Percentiles rank a stretch among this genome's conserved stretches.
phyloP scores from a whole-genome alignment of 2,113 vertebrate genomes.

The Oceanites oceanicus region DNA sequence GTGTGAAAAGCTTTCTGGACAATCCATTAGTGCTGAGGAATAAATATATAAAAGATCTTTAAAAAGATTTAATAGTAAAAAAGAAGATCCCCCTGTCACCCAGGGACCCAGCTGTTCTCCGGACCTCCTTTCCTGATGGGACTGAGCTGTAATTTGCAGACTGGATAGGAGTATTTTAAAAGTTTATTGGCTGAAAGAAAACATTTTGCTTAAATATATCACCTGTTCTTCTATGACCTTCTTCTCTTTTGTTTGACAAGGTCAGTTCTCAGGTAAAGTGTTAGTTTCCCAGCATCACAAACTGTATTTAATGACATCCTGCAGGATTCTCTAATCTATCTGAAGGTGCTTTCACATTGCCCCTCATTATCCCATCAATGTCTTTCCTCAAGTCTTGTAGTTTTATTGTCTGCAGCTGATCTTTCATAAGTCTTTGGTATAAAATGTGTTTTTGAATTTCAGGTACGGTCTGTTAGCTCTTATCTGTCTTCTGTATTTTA shows the following conservation, averaged over 20 bases:
- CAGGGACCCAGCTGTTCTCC: not conserved
- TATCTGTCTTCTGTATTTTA: not conserved
- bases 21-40: constrained; percentile 71
- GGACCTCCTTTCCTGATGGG: not conserved
- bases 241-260: not conserved
- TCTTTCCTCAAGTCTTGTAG: not conserved
- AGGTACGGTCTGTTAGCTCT: not conserved
- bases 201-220: not conserved
- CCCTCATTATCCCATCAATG: not conserved
- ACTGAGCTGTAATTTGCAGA: not conserved
- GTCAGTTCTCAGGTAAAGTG: not conserved
- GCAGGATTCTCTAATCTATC: not conserved
- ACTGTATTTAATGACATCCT: not conserved
- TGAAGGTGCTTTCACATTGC: not conserved
- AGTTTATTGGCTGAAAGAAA: not conserved
- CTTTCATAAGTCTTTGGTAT: not conserved
- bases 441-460: not conserved
- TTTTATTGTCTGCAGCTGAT: not conserved
- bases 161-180: not conserved
- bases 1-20: constrained; percentile 46
- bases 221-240: not conserved
- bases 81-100: not conserved
- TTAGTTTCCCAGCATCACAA: not conserved
- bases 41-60: not conserved
- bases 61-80: not conserved